Base-by-base conservation (phyloP, 2,888 invertebrate genomes). In the Cremastobaeus sp. region DNA sequence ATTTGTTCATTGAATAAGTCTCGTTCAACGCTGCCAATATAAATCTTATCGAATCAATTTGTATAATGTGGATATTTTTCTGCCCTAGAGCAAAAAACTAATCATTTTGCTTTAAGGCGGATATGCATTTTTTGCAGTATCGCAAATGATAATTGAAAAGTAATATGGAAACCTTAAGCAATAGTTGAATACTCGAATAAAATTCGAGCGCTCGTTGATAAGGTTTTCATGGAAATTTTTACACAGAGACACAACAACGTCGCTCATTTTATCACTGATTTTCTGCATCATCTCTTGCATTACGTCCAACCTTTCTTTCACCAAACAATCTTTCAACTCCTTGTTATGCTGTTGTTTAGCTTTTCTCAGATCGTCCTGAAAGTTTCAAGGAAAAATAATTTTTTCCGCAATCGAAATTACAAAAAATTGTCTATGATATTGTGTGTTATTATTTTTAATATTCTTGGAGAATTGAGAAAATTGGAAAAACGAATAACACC, bases 181-280 rank as follows among this genome's bases (percentile, higher is more conserved):
- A 34, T 78, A 74, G 75, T 85, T 84, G 25, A 85, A 83, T 68
- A 84, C 82, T 20, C 81, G 78, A 9, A 85, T 81, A 70, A 84
- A 82, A n/a, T 77, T 81, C 12, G 82, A 71, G 20, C 72, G 79
- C 57, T 82, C 76, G 3, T 76, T 77, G 1, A 55, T 72, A 37
- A 76, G 57, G 8, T 68, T 62, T 41, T 77, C 62, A 5, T 84
- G 77, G 55, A 83, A 82, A 20, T 82, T 78, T 14, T 75, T 74
- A 28, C 81, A 77, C 18, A 85, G 39, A 5, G 72, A 72, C 3
- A 84, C 66, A 3, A 82, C 60, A 9, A 77, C 70, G 18, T 68
- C 71, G 12, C 66, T 57, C 57, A 83, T 78, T 75, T 85, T 83
- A 5, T 74, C 66, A 3, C 80, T 74, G 45, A 85, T 68, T 69